A percentile compares a stretch with the other conserved stretches of the same genome.
phyloP scores from a whole-genome alignment of 2,113 vertebrate species.

The Megalops atlanticus region DNA sequence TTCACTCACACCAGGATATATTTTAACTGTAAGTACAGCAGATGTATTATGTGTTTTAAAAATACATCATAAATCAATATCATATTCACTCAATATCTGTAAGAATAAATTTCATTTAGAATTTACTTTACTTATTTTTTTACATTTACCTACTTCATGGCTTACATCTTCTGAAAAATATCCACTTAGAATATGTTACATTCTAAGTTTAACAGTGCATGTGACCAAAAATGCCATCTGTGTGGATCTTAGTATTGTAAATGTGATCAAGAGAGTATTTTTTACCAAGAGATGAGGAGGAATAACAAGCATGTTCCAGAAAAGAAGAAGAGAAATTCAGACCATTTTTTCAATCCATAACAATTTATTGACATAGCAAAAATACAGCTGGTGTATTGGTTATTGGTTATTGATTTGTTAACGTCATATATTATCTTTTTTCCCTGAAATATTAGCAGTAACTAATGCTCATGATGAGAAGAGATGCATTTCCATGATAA shows the following conservation, averaged over 20 bases:
- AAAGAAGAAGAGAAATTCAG: conserved; percentile 48
- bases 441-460: conserved; percentile 35
- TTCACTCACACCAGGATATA: background rate
- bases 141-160: background rate
- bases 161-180: background rate
- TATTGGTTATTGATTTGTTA: background rate
- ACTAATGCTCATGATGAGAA: conserved; percentile 32
- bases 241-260: conserved; percentile 13
- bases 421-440: conserved; percentile 25
- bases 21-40: background rate
- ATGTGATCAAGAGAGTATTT: conserved; percentile 38
- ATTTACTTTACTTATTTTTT: too few species aligned
- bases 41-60: background rate
- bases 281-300: conserved; percentile 35
- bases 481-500: conserved; percentile 48
- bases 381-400: conserved; percentile 39
- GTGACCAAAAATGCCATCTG: background rate
- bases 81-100: background rate
- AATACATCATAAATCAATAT: background rate
- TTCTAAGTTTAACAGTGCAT: background rate
- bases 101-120: background rate
- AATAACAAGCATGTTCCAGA: conserved; percentile 42
- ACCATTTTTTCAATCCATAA: conserved; percentile 42
- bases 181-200: conserved; percentile 24
- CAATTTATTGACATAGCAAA: conserved; percentile 51